phyloP scores from a whole-genome alignment of 2,797 vertebrate species.

The Hirundo rustica region DNA sequence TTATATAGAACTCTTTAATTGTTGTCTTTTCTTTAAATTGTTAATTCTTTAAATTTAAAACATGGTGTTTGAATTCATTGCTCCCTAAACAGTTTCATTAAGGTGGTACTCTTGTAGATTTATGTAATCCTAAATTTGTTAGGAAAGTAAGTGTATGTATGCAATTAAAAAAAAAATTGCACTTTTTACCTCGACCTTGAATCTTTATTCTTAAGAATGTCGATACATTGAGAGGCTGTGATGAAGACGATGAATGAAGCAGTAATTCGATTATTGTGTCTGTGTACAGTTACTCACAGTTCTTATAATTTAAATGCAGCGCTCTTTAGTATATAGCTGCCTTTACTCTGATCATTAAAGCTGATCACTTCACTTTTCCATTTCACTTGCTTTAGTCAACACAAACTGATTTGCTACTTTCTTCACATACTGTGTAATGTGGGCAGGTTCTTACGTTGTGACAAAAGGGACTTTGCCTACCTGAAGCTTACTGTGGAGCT shows the following conservation, averaged over 20 bases:
- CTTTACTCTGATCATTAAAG: background rate
- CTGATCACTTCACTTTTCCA: background rate
- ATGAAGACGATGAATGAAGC: background rate
- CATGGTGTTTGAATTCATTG: background rate
- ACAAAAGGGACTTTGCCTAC: background rate
- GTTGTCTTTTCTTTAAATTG: background rate
- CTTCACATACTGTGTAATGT: background rate
- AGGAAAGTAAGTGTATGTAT: background rate
- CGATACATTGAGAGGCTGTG: background rate
- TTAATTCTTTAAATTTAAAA: background rate
- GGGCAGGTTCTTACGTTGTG: background rate
- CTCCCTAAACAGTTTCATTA: background rate
- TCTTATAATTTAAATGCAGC: background rate
- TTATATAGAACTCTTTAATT: background rate
- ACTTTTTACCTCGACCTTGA: background rate
- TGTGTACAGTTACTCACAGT: background rate
- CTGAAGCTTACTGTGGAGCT: background rate
- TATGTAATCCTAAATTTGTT: background rate
- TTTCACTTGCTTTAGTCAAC: background rate
- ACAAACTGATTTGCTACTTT: background rate
- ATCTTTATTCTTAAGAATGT: background rate
- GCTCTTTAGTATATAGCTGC: background rate
- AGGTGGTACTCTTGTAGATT: background rate
- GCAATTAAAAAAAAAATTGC: background rate
- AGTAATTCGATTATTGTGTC: background rate